A percentile compares a stretch with the other conserved stretches of the same genome.
phyloP scores from a whole-genome alignment of 2,113 vertebrate species.

The Scartelaos histophorus region DNA sequence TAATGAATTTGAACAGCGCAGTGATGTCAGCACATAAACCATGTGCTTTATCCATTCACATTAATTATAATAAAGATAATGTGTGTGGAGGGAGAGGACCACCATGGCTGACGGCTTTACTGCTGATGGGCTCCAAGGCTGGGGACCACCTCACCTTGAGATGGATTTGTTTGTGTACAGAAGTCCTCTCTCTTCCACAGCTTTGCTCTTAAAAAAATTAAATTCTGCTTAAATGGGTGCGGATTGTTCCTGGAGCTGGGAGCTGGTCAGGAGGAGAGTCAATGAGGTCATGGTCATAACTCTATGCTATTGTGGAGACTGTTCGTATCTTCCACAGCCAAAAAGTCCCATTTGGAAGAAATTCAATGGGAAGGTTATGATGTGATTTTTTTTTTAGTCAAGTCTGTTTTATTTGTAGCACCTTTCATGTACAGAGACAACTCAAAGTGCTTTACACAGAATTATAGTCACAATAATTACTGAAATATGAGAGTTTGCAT shows the following conservation, averaged over 20 bases:
- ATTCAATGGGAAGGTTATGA: no score
- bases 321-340: no score
- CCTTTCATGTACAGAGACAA: no score
- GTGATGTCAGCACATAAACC: neutral
- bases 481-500: no score
- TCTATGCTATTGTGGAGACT: neutral
- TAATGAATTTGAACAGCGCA: neutral
- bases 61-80: conserved; percentile 8
- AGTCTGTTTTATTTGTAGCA: no score
- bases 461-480: no score
- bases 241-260: conserved; percentile 55
- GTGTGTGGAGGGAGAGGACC: conserved; percentile 26
- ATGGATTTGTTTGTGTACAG: conserved; percentile 16
- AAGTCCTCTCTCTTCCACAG: conserved; percentile 15
- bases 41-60: neutral
- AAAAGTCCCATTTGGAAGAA: neutral
- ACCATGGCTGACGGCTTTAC: conserved; percentile 22
- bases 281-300: conserved; percentile 54
- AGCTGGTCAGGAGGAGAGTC: conserved; percentile 38
- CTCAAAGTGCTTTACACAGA: no score
- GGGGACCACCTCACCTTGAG: conserved; percentile 39
- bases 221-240: conserved; percentile 40
- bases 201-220: conserved; percentile 16
- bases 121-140: conserved; percentile 23
- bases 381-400: no score